Conservation (phyloP, 2,797 vertebrate genomes). For the Chloroceryle amazona region DNA sequence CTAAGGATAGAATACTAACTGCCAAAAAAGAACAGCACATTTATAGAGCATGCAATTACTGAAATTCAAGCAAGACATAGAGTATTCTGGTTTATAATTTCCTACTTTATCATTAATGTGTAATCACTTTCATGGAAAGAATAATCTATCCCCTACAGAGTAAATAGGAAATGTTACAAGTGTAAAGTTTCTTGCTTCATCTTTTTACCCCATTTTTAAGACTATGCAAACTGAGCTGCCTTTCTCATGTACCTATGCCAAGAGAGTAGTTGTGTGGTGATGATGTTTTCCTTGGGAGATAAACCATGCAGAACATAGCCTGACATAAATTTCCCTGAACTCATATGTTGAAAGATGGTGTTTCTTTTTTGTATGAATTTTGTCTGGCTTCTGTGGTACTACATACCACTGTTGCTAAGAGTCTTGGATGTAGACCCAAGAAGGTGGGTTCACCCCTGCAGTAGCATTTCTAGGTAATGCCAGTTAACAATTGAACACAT, state of each 20-base stretch:
- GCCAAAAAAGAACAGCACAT: neutral
- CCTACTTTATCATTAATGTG: neutral
- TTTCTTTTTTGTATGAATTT: neutral
- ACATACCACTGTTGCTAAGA: neutral
- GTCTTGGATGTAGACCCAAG: neutral
- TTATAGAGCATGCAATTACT: neutral
- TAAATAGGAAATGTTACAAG: neutral
- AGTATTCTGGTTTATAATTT: neutral
- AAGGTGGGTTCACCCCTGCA: neutral
- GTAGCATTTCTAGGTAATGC: neutral
- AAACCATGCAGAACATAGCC: neutral
- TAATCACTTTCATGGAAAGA: neutral
- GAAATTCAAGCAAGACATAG: neutral
- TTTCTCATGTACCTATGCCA: neutral
- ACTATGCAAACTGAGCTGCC: neutral
- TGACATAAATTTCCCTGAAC: constrained; percentile 12
- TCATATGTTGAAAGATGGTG: neutral
- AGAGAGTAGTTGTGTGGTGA: neutral
- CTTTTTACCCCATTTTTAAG: neutral
- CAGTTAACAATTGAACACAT: neutral
- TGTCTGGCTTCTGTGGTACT: neutral
- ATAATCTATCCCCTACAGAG: neutral
- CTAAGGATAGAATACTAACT: neutral
- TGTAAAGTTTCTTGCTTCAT: neutral
- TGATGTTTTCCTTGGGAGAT: neutral